Evolutionary conservation across 2,113 vertebrate genomes (phyloP).

Genomic region (Probosciger aterrimus): DNA sequence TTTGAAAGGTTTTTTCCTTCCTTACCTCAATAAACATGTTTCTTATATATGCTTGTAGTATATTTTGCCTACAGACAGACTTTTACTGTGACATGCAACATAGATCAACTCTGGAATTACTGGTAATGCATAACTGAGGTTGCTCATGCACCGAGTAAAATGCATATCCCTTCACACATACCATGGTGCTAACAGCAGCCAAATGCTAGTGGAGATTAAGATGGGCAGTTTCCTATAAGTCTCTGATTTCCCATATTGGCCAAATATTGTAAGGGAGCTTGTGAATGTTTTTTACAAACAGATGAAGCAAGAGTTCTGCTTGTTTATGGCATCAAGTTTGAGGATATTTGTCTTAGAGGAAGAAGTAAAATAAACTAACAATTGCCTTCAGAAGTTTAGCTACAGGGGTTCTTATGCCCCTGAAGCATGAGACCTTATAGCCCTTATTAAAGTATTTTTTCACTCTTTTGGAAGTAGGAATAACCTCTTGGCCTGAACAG

Average conservation of each 20-base stretch:
- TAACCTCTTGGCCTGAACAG: background rate
- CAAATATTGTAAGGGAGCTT: background rate
- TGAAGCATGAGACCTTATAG: background rate
- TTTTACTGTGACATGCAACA: conserved; percentile 6
- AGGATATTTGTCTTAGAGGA: background rate
- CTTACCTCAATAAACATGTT: background rate
- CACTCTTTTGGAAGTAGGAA: background rate
- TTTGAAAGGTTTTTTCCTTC: conserved; percentile 55
- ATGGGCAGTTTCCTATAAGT: background rate
- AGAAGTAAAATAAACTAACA: background rate
- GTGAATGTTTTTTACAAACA: background rate
- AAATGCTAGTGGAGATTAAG: background rate
- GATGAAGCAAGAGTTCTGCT: background rate
- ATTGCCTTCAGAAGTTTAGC: background rate
- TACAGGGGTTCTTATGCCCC: background rate
- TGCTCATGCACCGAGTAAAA: background rate
- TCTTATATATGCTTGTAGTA: conserved; percentile 47
- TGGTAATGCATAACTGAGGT: conserved; percentile 25
- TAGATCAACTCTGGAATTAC: conserved; percentile 41
- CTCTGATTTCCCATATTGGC: background rate
- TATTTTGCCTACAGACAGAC: conserved; percentile 54
- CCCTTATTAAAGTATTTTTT: background rate
- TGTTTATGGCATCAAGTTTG: background rate
- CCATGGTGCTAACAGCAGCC: background rate
- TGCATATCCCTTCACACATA: background rate